A percentile compares a stretch with the other conserved stretches of the same genome.
phyloP scores from a whole-genome alignment of 2,797 vertebrate genomes.

The Micropoecilia bifurca region DNA sequence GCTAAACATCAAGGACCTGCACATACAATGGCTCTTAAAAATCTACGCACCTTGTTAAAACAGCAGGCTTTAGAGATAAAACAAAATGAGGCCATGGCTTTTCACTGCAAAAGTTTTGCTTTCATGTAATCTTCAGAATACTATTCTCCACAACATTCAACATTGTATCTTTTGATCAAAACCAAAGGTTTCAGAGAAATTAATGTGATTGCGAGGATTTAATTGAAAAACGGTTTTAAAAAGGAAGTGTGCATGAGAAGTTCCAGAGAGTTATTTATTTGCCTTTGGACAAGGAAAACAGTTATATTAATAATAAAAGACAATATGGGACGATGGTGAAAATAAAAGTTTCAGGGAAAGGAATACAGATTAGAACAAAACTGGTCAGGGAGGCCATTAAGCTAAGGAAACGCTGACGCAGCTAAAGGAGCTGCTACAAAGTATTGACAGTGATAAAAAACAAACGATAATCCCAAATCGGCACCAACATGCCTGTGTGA shows the following conservation, averaged over 20 bases:
- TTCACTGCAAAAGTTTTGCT: not conserved
- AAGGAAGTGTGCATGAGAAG: not conserved
- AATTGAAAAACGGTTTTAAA: not conserved
- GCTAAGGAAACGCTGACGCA: not conserved
- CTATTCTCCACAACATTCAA: not conserved
- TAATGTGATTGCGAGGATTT: not conserved
- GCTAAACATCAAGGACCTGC: not conserved
- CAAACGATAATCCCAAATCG: not conserved
- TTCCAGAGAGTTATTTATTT: not conserved
- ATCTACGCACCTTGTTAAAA: not conserved
- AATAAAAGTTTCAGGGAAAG: not conserved
- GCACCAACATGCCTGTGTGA: slow-evolving; percentile 6
- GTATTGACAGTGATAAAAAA: not conserved
- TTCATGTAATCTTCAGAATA: not conserved
- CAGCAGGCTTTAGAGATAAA: not conserved
- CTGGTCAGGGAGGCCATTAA: not conserved
- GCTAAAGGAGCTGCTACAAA: not conserved
- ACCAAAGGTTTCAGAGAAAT: not conserved
- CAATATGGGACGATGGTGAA: not conserved
- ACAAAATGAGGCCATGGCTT: not conserved
- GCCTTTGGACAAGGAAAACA: not conserved
- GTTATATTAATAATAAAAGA: not conserved
- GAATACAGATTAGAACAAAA: not conserved
- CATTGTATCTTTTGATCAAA: not conserved
- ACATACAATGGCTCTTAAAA: not conserved